These are phyloP conservation scores for Heterochromis multidens DNA, from an alignment of 2,113 vertebrate species.

Conservation along the genomic window DNA sequence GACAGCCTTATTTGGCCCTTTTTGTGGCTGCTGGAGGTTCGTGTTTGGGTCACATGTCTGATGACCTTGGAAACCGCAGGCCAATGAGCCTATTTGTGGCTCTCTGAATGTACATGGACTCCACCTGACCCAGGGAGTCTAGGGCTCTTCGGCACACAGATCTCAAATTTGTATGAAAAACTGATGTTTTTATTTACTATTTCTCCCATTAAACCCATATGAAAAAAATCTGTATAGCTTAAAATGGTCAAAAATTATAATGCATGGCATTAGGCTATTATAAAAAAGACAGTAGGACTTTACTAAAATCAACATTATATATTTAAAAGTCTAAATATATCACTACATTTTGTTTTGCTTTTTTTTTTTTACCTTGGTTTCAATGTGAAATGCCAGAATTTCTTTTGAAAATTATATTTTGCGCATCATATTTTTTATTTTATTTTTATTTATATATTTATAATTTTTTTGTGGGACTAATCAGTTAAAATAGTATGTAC, in stretches of 20 bases:
- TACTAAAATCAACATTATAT: neutral
- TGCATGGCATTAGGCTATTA: neutral
- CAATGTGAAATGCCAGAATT: neutral
- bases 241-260: neutral
- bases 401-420: neutral
- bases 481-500: neutral
- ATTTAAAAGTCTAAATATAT: neutral
- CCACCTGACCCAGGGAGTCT: constrained; percentile 1
- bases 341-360: neutral
- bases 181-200: neutral
- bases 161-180: neutral
- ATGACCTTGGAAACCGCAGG: constrained; percentile 41
- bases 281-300: neutral
- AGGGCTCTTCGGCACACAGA: neutral
- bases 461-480: neutral
- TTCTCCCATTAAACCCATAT: neutral
- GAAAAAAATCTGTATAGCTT: neutral
- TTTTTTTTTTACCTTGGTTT: neutral
- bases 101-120: neutral
- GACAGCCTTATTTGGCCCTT: neutral
- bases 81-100: constrained; percentile 33
- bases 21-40: constrained; percentile 25
- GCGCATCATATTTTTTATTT: neutral
- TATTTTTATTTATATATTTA: neutral
- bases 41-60: constrained; percentile 40